These are phyloP conservation scores for Atta cephalotes DNA, from an alignment of 1,140 invertebrate species.

Conservation along the genomic window DNA sequence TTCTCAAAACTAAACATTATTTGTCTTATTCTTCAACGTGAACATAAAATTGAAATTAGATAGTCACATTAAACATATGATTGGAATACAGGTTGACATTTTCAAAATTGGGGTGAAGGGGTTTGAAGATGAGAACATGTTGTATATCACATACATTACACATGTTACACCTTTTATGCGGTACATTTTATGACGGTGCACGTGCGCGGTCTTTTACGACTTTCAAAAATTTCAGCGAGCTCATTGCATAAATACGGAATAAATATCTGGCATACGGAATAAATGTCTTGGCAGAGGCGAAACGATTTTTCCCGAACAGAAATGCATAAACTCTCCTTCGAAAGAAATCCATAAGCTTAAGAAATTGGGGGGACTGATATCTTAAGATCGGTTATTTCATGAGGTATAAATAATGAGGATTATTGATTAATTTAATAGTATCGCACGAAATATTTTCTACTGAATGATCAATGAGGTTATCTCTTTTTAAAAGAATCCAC, in stretches of 20 bases:
- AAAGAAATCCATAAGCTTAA: not conserved
- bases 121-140: not conserved
- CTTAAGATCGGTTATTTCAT: not conserved
- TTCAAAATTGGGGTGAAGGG: not conserved
- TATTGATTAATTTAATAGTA: not conserved
- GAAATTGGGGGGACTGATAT: not conserved
- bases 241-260: constrained; percentile 2
- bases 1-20: not conserved
- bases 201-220: constrained; percentile 1
- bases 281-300: not conserved
- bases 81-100: not conserved
- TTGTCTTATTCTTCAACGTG: constrained; percentile 10
- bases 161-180: constrained; percentile 28
- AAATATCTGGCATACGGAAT: constrained; percentile 18
- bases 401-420: not conserved
- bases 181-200: not conserved
- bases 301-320: not conserved
- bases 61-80: not conserved
- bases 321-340: not conserved
- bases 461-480: not conserved
- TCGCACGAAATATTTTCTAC: not conserved
- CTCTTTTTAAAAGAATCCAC: constrained; percentile 5
- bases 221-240: constrained; percentile 36
- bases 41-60: not conserved
- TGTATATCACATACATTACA: not conserved